A percentile compares a stretch with the other conserved stretches of the same genome.
phyloP scores from a whole-genome alignment of 2,888 invertebrate genomes.

The Tricholauxania praeusta region DNA sequence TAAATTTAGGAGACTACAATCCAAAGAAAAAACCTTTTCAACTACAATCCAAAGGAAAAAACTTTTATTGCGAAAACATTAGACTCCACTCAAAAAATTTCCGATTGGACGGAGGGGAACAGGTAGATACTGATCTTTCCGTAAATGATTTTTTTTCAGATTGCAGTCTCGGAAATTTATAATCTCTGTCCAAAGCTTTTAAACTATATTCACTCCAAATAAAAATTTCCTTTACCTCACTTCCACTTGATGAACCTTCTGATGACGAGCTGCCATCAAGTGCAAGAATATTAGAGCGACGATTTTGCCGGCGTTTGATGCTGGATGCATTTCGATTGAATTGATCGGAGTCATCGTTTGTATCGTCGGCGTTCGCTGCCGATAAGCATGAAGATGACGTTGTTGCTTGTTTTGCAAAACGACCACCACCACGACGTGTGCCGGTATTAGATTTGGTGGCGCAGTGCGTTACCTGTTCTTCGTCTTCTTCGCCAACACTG shows the following conservation, averaged over 20 bases:
- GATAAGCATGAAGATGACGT: background rate
- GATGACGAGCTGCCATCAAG: constrained; percentile 41
- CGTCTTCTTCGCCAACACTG: constrained; percentile 43
- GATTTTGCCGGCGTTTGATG: constrained; percentile 45
- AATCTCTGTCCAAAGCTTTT: too few relatives aligned
- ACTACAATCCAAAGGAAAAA: too few relatives aligned
- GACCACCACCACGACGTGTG: constrained; percentile 25
- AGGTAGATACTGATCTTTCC: too few relatives aligned
- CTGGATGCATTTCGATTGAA: constrained; percentile 46
- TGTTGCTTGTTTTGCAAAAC: constrained; percentile 1
- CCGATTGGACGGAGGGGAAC: too few relatives aligned
- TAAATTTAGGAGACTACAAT: too few relatives aligned
- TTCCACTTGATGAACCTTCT: constrained; percentile 57
- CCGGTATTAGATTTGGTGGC: constrained; percentile 41
- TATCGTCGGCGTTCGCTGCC: constrained; percentile 27
- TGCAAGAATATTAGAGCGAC: constrained; percentile 44
- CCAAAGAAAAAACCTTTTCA: too few relatives aligned
- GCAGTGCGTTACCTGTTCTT: constrained; percentile 51
- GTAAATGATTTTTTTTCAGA: too few relatives aligned
- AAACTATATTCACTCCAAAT: background rate
- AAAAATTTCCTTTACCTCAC: constrained; percentile 61
- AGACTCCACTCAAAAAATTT: too few relatives aligned
- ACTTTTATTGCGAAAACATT: too few relatives aligned
- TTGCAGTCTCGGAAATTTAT: too few relatives aligned
- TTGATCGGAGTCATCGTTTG: constrained; percentile 44